phyloP scores from a whole-genome alignment of 2,888 invertebrate genomes.

The Bursaphelenchus okinawaensis region DNA sequence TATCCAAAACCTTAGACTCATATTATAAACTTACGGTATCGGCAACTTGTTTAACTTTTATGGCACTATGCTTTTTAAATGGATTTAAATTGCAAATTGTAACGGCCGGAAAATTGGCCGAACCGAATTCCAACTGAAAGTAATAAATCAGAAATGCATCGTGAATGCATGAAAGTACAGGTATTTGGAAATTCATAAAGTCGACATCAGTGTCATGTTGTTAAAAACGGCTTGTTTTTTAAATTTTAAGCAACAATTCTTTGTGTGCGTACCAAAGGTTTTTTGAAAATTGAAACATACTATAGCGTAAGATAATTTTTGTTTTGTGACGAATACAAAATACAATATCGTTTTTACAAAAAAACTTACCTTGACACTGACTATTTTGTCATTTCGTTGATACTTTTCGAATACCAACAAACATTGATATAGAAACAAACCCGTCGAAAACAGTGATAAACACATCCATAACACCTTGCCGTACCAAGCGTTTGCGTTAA shows the following conservation, averaged over 20 bases:
- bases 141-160: not conserved
- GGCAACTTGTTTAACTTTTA: constrained; percentile 49
- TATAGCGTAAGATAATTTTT: too few species aligned
- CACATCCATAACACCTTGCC: constrained; percentile 35
- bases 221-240: not conserved
- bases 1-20: not conserved
- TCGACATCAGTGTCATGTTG: too few species aligned
- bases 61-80: constrained; percentile 50
- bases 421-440: constrained; percentile 30
- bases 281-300: not conserved
- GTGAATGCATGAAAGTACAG: not conserved
- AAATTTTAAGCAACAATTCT: not conserved
- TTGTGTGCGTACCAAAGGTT: not conserved
- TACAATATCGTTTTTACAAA: not conserved
- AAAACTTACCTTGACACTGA: constrained; percentile 46
- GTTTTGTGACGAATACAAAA: not conserved
- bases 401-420: constrained; percentile 42
- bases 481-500: constrained; percentile 31
- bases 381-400: constrained; percentile 48
- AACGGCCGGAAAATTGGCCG: constrained; percentile 52
- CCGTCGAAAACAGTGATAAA: constrained; percentile 26
- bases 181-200: too few species aligned
- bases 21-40: constrained; percentile 41
- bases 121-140: constrained; percentile 52
- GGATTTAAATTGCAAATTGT: constrained; percentile 54